Evolutionary conservation across 1,140 invertebrate species (phyloP), one percentile per base, ranked within the genome.

Genomic region (Leguminivora glycinivorella): DNA sequence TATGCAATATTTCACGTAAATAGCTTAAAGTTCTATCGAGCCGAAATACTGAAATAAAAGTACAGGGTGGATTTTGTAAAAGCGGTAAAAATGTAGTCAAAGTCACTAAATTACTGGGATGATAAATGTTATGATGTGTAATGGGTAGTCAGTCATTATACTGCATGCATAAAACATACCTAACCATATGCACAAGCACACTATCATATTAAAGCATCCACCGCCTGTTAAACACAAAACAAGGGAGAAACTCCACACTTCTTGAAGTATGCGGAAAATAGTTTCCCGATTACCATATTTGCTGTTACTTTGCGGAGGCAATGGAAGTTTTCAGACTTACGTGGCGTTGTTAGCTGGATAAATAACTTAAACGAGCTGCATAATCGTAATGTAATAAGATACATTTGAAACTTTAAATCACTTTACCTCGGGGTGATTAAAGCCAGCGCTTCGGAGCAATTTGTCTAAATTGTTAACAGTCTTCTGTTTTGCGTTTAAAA

Each of bases 281-380:
- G 58, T 63, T 63, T 29, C 26, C 12, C 58, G 25, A 63, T 63
- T 63, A 63, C 74, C 75, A 78, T 82, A 79, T 80, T 81, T 83
- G 76, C 71, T 76, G 70, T 80, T 81, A 63, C 70, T 58, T 76
- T 68, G 73, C 73, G 81, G 81, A 77, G 75, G 81, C 75, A 78
- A 81, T 75, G 71, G 75, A 85, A 83, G 77, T 81, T 84, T 74
- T 71, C 68, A 75, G 69, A 80, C 74, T 77, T 80, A 78, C 77
- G 76, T 75, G n/a, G 73, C 69, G 74, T 73, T 68, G 56, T 68
- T 68, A 72, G 25, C 56, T 17, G 58, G 58, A 63, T 63, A 63
- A 63, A 63, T 63, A 63, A 31, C 58, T 63, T 29, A 19, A 76
- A 74, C 75, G 63, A 80, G 75, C 78, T 77, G 71, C 66, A 72